These are phyloP conservation scores for Gymnocheta viridis DNA, from an alignment of 2,888 invertebrate genomes.

Conservation along the genomic window DNA sequence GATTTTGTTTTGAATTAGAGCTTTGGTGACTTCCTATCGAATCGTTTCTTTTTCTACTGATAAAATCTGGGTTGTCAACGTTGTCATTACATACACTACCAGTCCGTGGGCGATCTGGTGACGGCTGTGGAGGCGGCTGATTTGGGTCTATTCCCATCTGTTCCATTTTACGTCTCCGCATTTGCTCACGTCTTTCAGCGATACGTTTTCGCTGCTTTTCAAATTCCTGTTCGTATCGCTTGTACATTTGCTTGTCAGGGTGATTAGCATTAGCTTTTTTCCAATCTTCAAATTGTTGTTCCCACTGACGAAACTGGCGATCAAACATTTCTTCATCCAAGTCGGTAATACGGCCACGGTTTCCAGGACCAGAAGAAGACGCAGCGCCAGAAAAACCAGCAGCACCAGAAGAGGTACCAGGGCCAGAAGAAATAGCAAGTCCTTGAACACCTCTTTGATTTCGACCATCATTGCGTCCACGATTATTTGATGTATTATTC, in stretches of 20 bases:
- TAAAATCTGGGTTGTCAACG: not conserved
- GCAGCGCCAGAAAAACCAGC: no score
- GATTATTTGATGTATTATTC: not conserved
- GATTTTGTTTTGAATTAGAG: conserved; percentile 32
- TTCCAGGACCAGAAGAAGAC: not conserved
- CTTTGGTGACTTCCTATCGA: conserved; percentile 47
- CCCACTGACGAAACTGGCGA: conserved; percentile 94
- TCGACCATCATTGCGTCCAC: conserved; percentile 13
- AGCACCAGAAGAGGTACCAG: not conserved
- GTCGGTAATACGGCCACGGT: conserved; percentile 83
- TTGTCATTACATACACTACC: conserved; percentile 22
- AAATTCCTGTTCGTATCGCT: conserved; percentile 94
- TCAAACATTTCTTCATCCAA: conserved; percentile 92
- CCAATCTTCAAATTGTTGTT: conserved; percentile 95
- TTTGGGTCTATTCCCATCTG: conserved; percentile 69
- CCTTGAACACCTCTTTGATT: conserved; percentile 17
- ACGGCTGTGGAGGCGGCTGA: conserved; percentile 38
- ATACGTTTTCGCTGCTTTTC: conserved; percentile 91
- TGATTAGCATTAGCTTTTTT: conserved; percentile 94
- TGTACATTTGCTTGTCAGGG: conserved; percentile 93
- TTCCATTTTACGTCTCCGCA: conserved; percentile 85
- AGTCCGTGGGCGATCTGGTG: not conserved
- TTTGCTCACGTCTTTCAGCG: conserved; percentile 90
- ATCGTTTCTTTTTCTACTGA: conserved; percentile 2
- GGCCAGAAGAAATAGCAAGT: not conserved